Percentiles rank a stretch among this genome's conserved stretches.
These are phyloP conservation scores for Lepidurus apus DNA, from an alignment of 1,140 invertebrate species.

Conservation along the genomic window DNA sequence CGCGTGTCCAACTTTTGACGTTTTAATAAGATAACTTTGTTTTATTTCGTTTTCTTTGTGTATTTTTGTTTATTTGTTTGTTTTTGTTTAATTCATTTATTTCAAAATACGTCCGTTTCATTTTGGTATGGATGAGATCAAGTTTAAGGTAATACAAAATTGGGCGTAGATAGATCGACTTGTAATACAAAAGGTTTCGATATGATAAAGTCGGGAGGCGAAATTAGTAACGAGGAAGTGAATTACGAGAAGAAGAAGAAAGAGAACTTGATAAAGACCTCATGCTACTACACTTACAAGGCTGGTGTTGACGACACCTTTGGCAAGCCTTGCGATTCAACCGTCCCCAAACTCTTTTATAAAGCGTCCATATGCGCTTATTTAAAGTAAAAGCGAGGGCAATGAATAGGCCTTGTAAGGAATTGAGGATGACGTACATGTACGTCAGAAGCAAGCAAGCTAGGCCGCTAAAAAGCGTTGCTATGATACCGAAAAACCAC, in stretches of 20 bases:
- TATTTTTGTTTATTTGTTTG: too few species aligned
- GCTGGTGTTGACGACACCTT: not conserved
- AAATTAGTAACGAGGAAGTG: not conserved
- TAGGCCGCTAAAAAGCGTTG: slow-evolving; percentile 35
- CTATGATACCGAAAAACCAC: slow-evolving; percentile 42
- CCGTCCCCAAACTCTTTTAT: slow-evolving; percentile 24
- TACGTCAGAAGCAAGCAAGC: slow-evolving; percentile 39
- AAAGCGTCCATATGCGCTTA: slow-evolving; percentile 27
- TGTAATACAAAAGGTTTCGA: too few species aligned
- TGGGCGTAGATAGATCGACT: too few species aligned
- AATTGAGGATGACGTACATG: slow-evolving; percentile 44
- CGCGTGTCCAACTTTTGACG: not conserved
- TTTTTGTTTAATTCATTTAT: too few species aligned
- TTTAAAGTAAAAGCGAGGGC: slow-evolving; percentile 45
- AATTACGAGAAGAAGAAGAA: not conserved
- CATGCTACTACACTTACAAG: not conserved
- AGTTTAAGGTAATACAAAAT: too few species aligned
- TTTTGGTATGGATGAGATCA: too few species aligned
- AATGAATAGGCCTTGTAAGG: slow-evolving; percentile 46
- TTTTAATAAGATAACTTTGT: not conserved
- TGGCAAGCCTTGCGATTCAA: not conserved
- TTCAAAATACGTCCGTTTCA: too few species aligned
- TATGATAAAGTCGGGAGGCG: too few species aligned
- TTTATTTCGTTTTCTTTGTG: not conserved
- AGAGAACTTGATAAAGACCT: not conserved